Evolutionary conservation across 2,797 vertebrate genomes (phyloP), one percentile per base, ranked within the genome.

Genomic region (Semotilus atromaculatus): DNA sequence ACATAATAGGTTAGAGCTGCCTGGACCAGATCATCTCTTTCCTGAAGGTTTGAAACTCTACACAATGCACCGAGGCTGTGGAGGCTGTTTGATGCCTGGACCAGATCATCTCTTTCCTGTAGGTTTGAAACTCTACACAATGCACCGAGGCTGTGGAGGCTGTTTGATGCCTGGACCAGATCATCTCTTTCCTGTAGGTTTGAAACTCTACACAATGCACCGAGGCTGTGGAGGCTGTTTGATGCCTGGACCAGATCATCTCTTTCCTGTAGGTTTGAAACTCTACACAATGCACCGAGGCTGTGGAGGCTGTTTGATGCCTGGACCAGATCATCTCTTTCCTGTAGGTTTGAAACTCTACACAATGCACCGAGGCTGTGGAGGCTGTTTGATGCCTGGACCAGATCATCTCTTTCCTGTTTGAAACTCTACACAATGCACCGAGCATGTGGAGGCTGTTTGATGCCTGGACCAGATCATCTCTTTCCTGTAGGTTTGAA

Each of bases 271-370:
- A 38, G 18, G 6, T 4, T 14, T 2, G 64, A 67, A 67, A 67
- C 31, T 34, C 66, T 67, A 29, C 14, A 36, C 18, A 67, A 67
- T 9, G 34, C 18, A 3, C 66, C 66, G 21, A 68, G n/a, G n/a
- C n/a, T 68, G 66, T 68, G 34, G 66, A 68, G 66, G 66, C 7
- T 68, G 66, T 68, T 36, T 38, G 66, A 68, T 68, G 66, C 66
- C 18, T 68, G 31, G 31, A 31, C 31, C 31, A 31, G 31, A 31
- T 31, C 31, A 31, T 31, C 31, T 31, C 31, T 31, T 31, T 31
- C 31, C 19, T 68, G 31, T 68, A 38, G 18, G 6, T 4, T 14
- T 2, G 64, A 67, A 67, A 67, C 31, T 34, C 66, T 67, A 29
- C 14, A 36, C 18, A 67, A 67, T 9, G 34, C 18, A 3, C 66